Evolutionary conservation across 37 sponge, comb jelly and placozoan species (phyloP).

Genomic region (Cliona cf. orientalis): DNA sequence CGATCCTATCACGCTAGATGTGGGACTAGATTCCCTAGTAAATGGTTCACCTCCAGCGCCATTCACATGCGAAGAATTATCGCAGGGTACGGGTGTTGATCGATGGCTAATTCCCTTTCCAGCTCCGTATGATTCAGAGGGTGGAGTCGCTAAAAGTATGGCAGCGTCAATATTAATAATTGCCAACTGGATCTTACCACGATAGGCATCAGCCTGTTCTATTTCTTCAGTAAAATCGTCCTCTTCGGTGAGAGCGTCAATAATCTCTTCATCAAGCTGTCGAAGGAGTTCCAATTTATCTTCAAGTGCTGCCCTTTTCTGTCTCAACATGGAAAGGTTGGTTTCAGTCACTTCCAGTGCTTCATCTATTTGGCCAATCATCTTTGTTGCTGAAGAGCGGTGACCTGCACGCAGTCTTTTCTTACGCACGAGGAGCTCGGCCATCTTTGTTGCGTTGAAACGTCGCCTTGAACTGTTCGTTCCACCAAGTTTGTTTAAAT

Average conservation of each 20-base stretch:
- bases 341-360: too few relatives aligned
- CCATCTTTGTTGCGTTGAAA: too few relatives aligned
- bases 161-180: not conserved
- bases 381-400: not conserved
- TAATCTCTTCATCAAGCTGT: conserved; percentile 10
- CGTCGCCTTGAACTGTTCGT: too few relatives aligned
- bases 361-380: not conserved
- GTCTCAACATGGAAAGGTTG: not conserved
- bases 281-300: not conserved
- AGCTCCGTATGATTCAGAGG: too few relatives aligned
- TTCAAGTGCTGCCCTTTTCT: not conserved
- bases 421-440: too few relatives aligned
- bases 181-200: not conserved
- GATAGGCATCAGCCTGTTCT: conserved; percentile 19
- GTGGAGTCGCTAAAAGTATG: too few relatives aligned
- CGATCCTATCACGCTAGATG: too few relatives aligned
- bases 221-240: conserved; percentile 15
- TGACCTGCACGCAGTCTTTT: not conserved
- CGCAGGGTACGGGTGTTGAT: not conserved
- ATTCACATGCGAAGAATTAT: not conserved
- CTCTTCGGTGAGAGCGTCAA: not conserved
- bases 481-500: too few relatives aligned
- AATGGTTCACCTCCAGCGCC: too few relatives aligned
- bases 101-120: too few relatives aligned
- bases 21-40: too few relatives aligned